Percentiles rank a stretch among this genome's conserved stretches.
These are phyloP conservation scores for Cyanistes caeruleus DNA, from an alignment of 2,113 vertebrate genomes.

Conservation along the genomic window DNA sequence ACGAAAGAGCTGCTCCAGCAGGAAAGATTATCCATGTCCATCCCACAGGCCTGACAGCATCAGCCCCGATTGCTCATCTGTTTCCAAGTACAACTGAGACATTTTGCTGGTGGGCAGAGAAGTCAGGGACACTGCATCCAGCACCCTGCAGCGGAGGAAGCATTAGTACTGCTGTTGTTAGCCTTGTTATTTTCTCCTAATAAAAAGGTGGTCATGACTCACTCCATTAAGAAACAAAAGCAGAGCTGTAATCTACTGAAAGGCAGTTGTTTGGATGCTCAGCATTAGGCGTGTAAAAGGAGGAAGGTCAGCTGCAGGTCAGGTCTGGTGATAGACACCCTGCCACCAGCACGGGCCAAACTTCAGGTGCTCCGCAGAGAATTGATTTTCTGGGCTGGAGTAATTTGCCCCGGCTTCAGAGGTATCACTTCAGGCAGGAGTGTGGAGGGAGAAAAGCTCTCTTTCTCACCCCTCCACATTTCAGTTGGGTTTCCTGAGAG, in stretches of 20 bases:
- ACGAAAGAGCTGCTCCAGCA: background rate
- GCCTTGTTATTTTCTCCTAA: slow-evolving; percentile 59
- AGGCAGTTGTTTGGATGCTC: slow-evolving; percentile 49
- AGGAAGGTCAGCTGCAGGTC: slow-evolving; percentile 61
- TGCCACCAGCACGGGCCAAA: background rate
- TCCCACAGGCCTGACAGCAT: background rate
- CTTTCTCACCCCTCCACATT: background rate
- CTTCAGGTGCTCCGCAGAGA: background rate
- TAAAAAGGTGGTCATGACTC: slow-evolving; percentile 66
- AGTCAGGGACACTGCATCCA: slow-evolving; percentile 25
- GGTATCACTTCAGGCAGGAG: background rate
- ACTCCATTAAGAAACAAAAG: slow-evolving; percentile 63
- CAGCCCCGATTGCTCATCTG: background rate
- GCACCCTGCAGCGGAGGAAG: slow-evolving; percentile 41
- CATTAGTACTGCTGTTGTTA: background rate
- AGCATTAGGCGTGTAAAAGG: background rate
- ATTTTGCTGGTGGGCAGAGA: slow-evolving; percentile 26
- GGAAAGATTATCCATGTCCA: background rate
- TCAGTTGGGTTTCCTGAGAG: slow-evolving; percentile 45
- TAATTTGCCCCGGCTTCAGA: background rate
- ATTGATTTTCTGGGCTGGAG: background rate
- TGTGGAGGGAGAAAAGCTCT: background rate
- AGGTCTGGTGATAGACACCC: background rate
- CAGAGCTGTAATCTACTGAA: slow-evolving; percentile 50
- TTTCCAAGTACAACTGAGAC: background rate